These are phyloP conservation scores for Mesaphorura yosii DNA, from an alignment of 1,140 invertebrate species.

Conservation along the genomic window DNA sequence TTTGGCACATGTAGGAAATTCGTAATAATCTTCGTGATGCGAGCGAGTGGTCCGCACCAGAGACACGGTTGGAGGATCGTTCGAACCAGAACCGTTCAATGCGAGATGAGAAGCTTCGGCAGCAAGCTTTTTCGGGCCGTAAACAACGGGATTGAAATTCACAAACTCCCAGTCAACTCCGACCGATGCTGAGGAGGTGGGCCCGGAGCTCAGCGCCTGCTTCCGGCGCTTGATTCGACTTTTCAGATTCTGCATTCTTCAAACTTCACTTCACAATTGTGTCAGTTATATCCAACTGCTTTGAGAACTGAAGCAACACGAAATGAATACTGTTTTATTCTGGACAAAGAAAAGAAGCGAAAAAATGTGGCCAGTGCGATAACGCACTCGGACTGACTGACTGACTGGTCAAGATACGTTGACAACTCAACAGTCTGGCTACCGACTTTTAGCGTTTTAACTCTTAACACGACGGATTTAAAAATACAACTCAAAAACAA, in stretches of 20 bases:
- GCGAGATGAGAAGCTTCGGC: not conserved
- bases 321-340: not conserved
- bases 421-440: no score
- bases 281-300: not conserved
- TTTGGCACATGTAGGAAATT: constrained; percentile 30
- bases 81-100: no score
- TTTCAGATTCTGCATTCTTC: constrained; percentile 38
- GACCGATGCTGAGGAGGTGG: constrained; percentile 8
- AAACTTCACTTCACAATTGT: not conserved
- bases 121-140: constrained; percentile 20
- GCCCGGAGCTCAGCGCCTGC: constrained; percentile 30
- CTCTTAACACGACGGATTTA: no score
- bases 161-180: constrained; percentile 38
- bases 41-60: constrained; percentile 3
- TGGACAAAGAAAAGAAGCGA: no score
- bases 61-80: constrained; percentile 4
- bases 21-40: constrained; percentile 28
- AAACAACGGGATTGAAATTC: constrained; percentile 37
- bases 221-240: constrained; percentile 36
- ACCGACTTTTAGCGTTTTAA: no score
- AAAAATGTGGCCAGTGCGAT: no score
- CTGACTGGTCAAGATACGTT: no score
- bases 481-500: no score
- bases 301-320: not conserved
- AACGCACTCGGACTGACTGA: no score